Evolutionary conservation across 2,888 invertebrate species (phyloP), one percentile per base, ranked within the genome.

Genomic region (Cactoblastis cactorum): DNA sequence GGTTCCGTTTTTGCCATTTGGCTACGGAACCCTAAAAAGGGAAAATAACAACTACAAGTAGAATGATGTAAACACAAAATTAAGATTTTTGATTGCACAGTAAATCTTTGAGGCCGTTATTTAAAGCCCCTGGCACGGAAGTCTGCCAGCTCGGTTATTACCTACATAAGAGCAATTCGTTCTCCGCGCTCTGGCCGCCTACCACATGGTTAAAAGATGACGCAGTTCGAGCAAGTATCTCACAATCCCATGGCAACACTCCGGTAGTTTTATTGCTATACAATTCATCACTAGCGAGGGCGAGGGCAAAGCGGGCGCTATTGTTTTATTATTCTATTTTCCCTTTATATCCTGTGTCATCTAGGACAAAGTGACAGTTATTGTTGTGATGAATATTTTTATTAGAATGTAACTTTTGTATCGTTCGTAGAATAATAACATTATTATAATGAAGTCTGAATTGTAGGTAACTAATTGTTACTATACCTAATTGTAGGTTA

Each of bases 201-300:
- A 50, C 53, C 53, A 54, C 55, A 63, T 58, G 55, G 58, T 56
- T 56, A 58, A 56, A 60, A 59, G 58, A 63, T 60, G 59, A 55
- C 58, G 59, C 9, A 15, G 32, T 37, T 37, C 18, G 12, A 22
- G 3, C 3, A 28, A 28, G 28, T 37, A 12, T 17, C 46, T 18
- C 34, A 35, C 46, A 34, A 46, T 46, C 28, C 5, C 15, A 28
- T 28, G 14, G 14, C 35, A 22, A 35, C 46, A 43, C 46, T 35
- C 34, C 5, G 22, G 35, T 46, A 46, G 46, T 46, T 46, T 46
- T 46, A 46, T 46, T 46, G 22, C 46, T 9, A 35, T 46, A 34
- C 45, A 19, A 46, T 46, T 34, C 34, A 34, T 34, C 34, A 34
- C 45, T 17, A 17, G 28, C 32, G 45, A 11, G 17, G 32, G 17